Base-by-base conservation (phyloP, 2,113 vertebrate species). In the Thalassoma bifasciatum region DNA sequence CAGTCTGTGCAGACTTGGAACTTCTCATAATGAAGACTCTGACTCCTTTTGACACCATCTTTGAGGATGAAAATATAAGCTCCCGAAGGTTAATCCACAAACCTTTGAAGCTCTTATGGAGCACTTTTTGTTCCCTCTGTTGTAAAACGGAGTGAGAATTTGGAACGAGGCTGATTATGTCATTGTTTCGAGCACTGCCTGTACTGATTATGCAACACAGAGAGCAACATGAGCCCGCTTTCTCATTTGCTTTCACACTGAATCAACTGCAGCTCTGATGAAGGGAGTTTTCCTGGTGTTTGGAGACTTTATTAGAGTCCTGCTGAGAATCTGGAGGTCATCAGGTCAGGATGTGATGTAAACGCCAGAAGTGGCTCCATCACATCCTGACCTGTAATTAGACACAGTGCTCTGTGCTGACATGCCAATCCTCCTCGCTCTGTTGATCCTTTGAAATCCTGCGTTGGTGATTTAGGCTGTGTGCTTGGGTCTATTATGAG, bases 361-460 rank as follows among this genome's bases (percentile, higher is more conserved):
- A 73, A 56, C 1, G 60, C 57, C 65, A 60, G 49, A 60, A 61
- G 56, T 34, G 1, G 77, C 66, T 61, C 5, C 65, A 36, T 66
- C 24, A 42, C 40, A 23, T 60, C 38, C 36, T 42, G 81, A 67
- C 74, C 77, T 82, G 56, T 82, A 84, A 87, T 86, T 81, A 75
- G 75, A 76, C 44, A 6, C 63, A 66, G 65, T 22, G 64, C 34
- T 74, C 17, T 53, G 44, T 63, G 70, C 68, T 62, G 59, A 56
- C 10, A 0, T 34, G 63, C 34, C 77, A 79, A 50, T 79, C 70
- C 63, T 56, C 46, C 57, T 66, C n/a, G 53, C 51, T 47, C 37
- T 74, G 44, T 64, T 77, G 70, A 86, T 75, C 73, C 58, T 78
- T 72, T 80, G 52, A 79, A 68, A 84, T 76, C 73, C 64, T 58